Conservation (phyloP, 2,797 vertebrate genomes). For the Podarcis siculus region DNA sequence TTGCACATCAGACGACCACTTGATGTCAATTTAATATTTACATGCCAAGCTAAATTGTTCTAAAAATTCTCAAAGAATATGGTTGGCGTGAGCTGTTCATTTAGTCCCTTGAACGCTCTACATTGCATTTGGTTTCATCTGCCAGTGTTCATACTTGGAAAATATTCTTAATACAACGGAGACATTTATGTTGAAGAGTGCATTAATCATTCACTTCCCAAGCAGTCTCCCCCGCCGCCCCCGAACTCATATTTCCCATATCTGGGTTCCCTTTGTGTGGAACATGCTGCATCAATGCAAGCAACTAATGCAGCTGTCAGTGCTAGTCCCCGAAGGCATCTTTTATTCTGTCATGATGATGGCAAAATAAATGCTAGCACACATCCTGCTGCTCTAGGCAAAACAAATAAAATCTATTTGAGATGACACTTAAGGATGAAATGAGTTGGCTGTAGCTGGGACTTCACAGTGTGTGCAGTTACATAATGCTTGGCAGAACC, state of each 20-base stretch:
- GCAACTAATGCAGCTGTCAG: conserved; percentile 62
- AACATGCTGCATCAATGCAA: conserved; percentile 39
- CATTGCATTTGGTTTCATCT: conserved; percentile 31
- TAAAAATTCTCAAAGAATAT: background rate
- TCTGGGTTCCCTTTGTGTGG: conserved; percentile 31
- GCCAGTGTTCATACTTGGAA: conserved; percentile 10
- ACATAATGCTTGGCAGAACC: conserved; percentile 27
- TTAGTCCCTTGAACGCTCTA: no score
- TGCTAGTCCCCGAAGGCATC: conserved; percentile 35
- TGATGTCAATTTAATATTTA: no score
- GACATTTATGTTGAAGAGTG: conserved; percentile 16
- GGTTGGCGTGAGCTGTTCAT: background rate
- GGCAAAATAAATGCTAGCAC: conserved; percentile 43
- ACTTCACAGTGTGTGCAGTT: conserved; percentile 43
- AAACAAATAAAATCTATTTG: conserved; percentile 61
- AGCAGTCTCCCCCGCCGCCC: conserved; percentile 31
- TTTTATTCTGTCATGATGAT: conserved; percentile 54
- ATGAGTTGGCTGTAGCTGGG: conserved; percentile 37
- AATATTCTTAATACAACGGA: conserved; percentile 22
- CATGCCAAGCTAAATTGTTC: background rate
- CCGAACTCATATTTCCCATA: conserved; percentile 50
- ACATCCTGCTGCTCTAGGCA: conserved; percentile 50
- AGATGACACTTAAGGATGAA: conserved; percentile 51
- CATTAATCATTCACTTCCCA: conserved; percentile 22
- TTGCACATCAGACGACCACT: no score